These are phyloP conservation scores for Tapera naevia DNA, from an alignment of 2,797 vertebrate species.

Conservation along the genomic window DNA sequence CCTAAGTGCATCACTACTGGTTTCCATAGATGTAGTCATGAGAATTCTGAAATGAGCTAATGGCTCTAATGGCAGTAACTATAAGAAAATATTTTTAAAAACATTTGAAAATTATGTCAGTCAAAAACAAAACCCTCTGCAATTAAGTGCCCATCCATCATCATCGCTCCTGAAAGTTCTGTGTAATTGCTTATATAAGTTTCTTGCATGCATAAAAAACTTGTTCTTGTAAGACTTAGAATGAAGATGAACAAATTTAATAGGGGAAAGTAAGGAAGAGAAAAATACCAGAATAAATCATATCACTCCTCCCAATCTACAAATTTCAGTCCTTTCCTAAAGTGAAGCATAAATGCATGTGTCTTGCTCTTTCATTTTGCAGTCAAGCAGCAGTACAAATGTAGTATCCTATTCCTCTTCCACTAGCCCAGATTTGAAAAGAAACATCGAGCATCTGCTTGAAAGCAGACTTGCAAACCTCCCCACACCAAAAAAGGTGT, in stretches of 20 bases:
- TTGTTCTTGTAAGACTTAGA: not conserved
- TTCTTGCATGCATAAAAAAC: not conserved
- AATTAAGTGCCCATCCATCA: rapidly evolving
- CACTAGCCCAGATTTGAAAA: not conserved
- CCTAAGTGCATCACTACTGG: not conserved
- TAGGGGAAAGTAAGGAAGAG: not conserved
- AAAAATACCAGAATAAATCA: not conserved
- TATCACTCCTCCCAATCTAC: not conserved
- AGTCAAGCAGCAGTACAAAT: not conserved
- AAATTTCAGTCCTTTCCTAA: not conserved
- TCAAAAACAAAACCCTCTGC: not conserved
- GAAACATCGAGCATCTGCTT: not conserved
- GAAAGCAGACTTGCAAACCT: not conserved
- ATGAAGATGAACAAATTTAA: not conserved
- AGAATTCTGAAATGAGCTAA: not conserved
- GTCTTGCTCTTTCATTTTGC: not conserved
- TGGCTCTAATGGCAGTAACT: not conserved
- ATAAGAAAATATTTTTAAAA: not conserved
- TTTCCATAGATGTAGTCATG: not conserved
- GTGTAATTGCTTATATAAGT: not conserved
- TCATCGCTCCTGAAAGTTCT: not conserved
- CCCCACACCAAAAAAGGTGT: no score
- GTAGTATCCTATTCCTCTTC: not conserved
- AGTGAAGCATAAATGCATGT: not conserved
- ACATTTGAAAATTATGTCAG: not conserved